Evolutionary conservation across 2,888 invertebrate genomes (phyloP).

Genomic region (Andrena fulva): DNA sequence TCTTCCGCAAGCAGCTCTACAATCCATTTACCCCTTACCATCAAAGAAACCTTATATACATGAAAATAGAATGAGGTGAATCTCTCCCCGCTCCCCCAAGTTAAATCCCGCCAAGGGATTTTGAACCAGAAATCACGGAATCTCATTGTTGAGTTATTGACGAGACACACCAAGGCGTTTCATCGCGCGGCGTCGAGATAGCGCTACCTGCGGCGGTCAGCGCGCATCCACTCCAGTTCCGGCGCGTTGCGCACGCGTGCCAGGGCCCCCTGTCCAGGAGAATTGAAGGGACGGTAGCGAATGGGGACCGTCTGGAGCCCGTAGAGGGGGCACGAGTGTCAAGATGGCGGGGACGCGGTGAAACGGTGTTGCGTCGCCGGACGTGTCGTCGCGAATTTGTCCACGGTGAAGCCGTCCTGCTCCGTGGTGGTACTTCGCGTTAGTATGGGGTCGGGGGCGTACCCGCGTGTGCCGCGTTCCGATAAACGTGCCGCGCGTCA

Average conservation of each 20-base stretch:
- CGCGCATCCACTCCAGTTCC: constrained; percentile 12
- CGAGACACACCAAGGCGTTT: not conserved
- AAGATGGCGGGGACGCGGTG: constrained; percentile 81
- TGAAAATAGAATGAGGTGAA: too few species aligned
- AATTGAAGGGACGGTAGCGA: constrained; percentile 59
- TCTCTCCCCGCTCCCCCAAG: too few species aligned
- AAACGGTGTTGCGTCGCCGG: constrained; percentile 73
- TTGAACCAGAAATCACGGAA: not conserved
- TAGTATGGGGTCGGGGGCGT: constrained; percentile 57
- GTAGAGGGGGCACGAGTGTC: constrained; percentile 67
- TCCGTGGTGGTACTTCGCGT: constrained; percentile 49
- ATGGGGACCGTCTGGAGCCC: constrained; percentile 47
- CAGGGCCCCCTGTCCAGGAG: constrained; percentile 58
- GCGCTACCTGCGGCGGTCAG: not conserved
- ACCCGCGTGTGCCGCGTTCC: constrained; percentile 44
- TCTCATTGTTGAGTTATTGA: not conserved
- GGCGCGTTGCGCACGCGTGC: constrained; percentile 45
- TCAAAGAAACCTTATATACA: too few species aligned
- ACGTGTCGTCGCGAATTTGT: constrained; percentile 52
- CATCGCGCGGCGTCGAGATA: not conserved
- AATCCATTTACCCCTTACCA: too few species aligned
- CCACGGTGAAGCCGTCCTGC: constrained; percentile 49
- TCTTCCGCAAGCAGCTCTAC: too few species aligned
- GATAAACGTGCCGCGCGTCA: constrained; percentile 41
- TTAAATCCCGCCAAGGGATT: too few species aligned